Evolutionary conservation across 2,888 invertebrate genomes (phyloP).

Genomic region (Halictus quadricinctus): DNA sequence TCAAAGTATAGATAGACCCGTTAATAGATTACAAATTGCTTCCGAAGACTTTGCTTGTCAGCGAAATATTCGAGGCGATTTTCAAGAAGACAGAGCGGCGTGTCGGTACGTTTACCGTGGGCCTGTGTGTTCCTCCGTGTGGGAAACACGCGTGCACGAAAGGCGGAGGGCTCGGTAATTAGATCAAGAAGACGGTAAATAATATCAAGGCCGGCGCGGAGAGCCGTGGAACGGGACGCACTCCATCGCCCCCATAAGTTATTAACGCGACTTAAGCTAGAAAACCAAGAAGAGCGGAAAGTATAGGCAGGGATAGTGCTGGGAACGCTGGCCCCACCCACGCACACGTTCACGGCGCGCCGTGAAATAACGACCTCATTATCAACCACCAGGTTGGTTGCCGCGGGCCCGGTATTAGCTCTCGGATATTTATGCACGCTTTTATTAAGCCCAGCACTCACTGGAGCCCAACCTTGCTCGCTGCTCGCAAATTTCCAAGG

Average conservation of each 20-base stretch:
- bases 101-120: conserved; percentile 19
- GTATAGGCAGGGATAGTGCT: conserved; percentile 23
- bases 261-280: conserved; percentile 58
- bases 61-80: conserved; percentile 1
- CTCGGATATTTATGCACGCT: conserved; percentile 75
- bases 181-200: conserved; percentile 39
- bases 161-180: conserved; percentile 36
- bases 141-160: not conserved
- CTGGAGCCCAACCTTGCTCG: conserved; percentile 34
- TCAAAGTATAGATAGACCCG: not conserved
- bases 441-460: conserved; percentile 72
- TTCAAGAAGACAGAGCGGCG: not conserved
- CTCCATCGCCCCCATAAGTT: conserved; percentile 53
- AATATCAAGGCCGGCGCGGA: conserved; percentile 38
- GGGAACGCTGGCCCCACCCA: not conserved
- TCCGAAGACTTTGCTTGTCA: not conserved
- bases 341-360: conserved; percentile 36
- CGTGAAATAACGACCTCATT: conserved; percentile 78
- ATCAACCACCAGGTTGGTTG: conserved; percentile 74
- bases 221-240: conserved; percentile 42
- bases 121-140: not conserved
- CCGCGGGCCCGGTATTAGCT: conserved; percentile 69
- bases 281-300: conserved; percentile 38
- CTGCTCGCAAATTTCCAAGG: conserved; percentile 43
- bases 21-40: conserved; percentile 1